phyloP scores from a whole-genome alignment of 2,113 vertebrate species.

The Redunca redunca region DNA sequence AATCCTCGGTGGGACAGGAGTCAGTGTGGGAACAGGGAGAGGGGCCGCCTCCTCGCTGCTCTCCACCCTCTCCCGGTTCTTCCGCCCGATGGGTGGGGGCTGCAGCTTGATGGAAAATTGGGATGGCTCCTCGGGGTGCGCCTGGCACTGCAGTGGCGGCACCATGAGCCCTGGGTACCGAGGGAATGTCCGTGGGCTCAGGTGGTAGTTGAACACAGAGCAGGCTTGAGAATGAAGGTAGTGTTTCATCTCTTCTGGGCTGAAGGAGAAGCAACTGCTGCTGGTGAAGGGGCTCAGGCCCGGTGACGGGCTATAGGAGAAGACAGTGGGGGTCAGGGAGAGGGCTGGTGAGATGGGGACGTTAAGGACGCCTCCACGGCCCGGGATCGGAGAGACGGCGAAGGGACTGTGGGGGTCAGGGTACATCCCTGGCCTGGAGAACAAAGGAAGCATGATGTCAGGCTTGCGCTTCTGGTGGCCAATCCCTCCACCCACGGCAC shows the following conservation, averaged over 20 bases:
- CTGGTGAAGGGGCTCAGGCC: constrained; percentile 82
- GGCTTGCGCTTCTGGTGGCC: constrained; percentile 80
- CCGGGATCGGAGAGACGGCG: constrained; percentile 71
- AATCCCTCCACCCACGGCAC: background rate
- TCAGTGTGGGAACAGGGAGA: background rate
- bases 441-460: constrained; percentile 80
- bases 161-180: constrained; percentile 80
- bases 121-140: constrained; percentile 75
- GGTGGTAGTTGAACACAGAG: constrained; percentile 86
- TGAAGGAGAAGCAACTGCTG: constrained; percentile 85
- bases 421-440: constrained; percentile 75
- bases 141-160: constrained; percentile 75
- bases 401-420: constrained; percentile 82
- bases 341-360: constrained; percentile 79
- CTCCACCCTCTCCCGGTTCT: constrained; percentile 74
- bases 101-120: constrained; percentile 83
- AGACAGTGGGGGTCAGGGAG: constrained; percentile 81
- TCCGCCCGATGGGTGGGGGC: constrained; percentile 77
- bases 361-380: constrained; percentile 75
- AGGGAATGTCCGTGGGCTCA: constrained; percentile 84
- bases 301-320: constrained; percentile 83
- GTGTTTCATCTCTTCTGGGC: constrained; percentile 87
- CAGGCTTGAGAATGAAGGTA: constrained; percentile 86
- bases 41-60: constrained; percentile 26
- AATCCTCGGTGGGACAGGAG: constrained; percentile 50